Evolutionary conservation across 1,140 invertebrate species (phyloP), one percentile per base, ranked within the genome.

Genomic region (Lineus longissimus): DNA sequence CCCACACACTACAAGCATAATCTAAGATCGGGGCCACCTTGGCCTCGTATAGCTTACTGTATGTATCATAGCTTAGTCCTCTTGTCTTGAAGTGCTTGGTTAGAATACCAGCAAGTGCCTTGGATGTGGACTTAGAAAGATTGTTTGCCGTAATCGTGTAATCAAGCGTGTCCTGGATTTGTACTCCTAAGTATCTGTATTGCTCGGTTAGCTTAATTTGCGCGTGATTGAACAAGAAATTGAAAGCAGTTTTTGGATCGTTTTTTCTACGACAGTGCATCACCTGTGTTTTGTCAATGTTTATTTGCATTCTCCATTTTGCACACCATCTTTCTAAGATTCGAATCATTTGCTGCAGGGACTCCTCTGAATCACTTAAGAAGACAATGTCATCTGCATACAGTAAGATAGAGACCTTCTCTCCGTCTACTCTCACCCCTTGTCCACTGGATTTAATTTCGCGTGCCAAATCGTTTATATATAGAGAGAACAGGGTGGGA

Each of bases 211-310:
- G 11, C 19, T 43, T 19, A 11, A 43, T 43, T 11, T 11, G 40
- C 19, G 19, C 19, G 19, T 43, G 11, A 43, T 43, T 19, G 11
- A 43, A 19, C 19, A 19, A 13, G 19, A 43, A 43, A 13, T 13
- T 19, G 40, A 43, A 43, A 19, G 11, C 40, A 43, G 40, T 43
- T 11, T 13, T 19, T 19, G 11, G 11, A 43, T 19, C 19, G 40
- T 43, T 43, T 11, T n/a, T 27, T n/a, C 7, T 57, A 17, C 59
- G 27, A 25, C 61, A 67, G 56, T 67, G 66, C 2, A 64, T 45
- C 31, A 61, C 41, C 13, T 61, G 33, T 9, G 29, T n/a, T n/a
- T n/a, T n/a, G n/a, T n/a, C n/a, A n/a, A n/a, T n/a, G n/a, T n/a
- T n/a, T n/a, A n/a, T n/a, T n/a, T n/a, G n/a, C n/a, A n/a, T n/a